Percentiles rank a stretch among this genome's conserved stretches.
Conservation (phyloP, 2,113 vertebrate genomes). For the Paraplagusia blochii region DNA sequence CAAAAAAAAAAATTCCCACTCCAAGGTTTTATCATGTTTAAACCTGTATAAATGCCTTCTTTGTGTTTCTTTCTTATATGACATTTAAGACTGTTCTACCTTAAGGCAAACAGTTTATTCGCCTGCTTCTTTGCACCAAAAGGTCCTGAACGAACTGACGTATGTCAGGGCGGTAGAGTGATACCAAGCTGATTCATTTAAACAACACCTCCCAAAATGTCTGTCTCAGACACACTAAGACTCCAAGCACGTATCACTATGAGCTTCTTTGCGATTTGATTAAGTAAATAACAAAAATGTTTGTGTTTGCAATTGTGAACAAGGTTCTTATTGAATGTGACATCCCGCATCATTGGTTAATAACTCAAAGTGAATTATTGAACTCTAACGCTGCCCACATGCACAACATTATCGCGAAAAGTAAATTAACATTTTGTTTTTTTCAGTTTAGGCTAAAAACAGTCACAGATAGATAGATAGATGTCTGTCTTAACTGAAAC, state of each 20-base stretch:
- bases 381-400: not conserved
- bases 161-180: slow-evolving; percentile 7
- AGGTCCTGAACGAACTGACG: slow-evolving; percentile 28
- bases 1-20: not conserved
- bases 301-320: slow-evolving; percentile 24
- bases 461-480: no score
- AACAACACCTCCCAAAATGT: not conserved
- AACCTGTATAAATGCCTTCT: not conserved
- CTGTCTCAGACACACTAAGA: slow-evolving; percentile 10
- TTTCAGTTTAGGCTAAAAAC: no score
- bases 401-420: not conserved
- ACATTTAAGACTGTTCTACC: not conserved
- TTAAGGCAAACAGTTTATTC: not conserved
- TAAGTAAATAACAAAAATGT: slow-evolving; percentile 26
- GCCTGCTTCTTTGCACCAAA: not conserved
- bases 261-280: slow-evolving; percentile 1
- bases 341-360: no score
- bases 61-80: not conserved
- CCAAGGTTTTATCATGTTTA: not conserved
- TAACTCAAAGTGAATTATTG: no score
- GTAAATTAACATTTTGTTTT: not conserved
- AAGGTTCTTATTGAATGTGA: no score
- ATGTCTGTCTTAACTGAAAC: no score
- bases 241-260: slow-evolving; percentile 5
- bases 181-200: slow-evolving; percentile 43